phyloP scores from a whole-genome alignment of 2,113 vertebrate species.

The Rhinoderma darwinii region DNA sequence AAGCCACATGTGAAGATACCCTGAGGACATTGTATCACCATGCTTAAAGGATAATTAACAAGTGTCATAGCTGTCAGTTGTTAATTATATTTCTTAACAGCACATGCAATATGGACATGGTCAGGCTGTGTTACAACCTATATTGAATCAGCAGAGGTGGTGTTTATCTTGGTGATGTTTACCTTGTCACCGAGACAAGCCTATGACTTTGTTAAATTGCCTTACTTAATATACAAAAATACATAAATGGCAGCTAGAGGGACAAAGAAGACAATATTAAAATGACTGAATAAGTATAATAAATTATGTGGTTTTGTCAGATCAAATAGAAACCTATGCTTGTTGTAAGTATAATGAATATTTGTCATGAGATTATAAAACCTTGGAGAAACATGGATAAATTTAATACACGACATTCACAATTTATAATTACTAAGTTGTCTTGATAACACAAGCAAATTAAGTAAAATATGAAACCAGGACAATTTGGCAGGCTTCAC shows the following conservation, averaged over 20 bases:
- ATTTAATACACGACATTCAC: slow-evolving; percentile 38
- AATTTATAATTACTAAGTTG: slow-evolving; percentile 54
- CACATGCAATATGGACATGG: not conserved
- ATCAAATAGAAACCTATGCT: slow-evolving; percentile 38
- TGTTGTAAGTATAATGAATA: slow-evolving; percentile 51
- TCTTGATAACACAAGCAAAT: slow-evolving; percentile 53
- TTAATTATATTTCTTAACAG: not conserved
- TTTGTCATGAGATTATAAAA: slow-evolving; percentile 54
- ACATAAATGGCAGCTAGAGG: not conserved
- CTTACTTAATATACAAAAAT: not conserved
- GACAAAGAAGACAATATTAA: not conserved
- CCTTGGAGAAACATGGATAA: slow-evolving; percentile 37
- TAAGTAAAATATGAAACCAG: slow-evolving; percentile 50
- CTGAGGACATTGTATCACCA: not conserved
- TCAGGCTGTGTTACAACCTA: not conserved
- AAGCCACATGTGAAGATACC: not conserved
- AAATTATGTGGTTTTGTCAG: slow-evolving; percentile 18
- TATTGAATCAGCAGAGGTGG: not conserved
- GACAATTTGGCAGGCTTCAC: slow-evolving; percentile 48
- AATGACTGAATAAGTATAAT: slow-evolving; percentile 2
- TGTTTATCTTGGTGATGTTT: not conserved
- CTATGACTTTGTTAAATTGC: not conserved
- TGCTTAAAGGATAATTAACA: not conserved
- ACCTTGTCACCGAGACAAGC: not conserved
- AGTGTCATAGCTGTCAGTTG: not conserved